Conservation (phyloP, 2,888 invertebrate genomes). For the Geotrupes spiniger region DNA sequence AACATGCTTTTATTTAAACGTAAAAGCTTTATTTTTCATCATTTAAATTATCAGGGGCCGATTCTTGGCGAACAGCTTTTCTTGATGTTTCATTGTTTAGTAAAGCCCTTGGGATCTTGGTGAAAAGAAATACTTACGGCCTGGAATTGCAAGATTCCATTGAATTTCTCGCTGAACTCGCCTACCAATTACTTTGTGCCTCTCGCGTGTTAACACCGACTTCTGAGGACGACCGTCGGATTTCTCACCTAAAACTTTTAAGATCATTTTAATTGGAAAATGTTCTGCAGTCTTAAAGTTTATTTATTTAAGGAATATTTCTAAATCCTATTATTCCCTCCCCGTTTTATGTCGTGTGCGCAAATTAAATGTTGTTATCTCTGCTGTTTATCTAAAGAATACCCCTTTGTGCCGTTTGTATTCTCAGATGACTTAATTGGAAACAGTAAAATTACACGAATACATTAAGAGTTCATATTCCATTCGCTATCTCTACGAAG, state of each 20-base stretch:
- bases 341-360: no score
- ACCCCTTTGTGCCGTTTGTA: no score
- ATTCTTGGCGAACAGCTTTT: slow-evolving; percentile 22
- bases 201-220: slow-evolving; percentile 26
- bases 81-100: slow-evolving; percentile 34
- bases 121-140: slow-evolving; percentile 32
- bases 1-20: slow-evolving; percentile 25
- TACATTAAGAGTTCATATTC: no score
- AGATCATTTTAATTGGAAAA: slow-evolving; percentile 27
- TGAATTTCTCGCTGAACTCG: slow-evolving; percentile 26
- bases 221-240: slow-evolving; percentile 23
- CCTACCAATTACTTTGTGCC: slow-evolving; percentile 32
- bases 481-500: no score
- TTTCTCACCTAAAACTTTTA: slow-evolving; percentile 25
- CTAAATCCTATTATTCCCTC: no score
- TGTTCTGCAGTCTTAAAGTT: slow-evolving; percentile 22
- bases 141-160: slow-evolving; percentile 31
- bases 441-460: no score
- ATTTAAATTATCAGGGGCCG: slow-evolving; percentile 32
- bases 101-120: slow-evolving; percentile 27
- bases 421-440: no score
- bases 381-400: no score
- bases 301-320: slow-evolving; percentile 22
- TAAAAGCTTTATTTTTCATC: slow-evolving; percentile 33
- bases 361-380: no score